phyloP scores from a whole-genome alignment of 2,113 vertebrate genomes.

The Maccullochella peelii region DNA sequence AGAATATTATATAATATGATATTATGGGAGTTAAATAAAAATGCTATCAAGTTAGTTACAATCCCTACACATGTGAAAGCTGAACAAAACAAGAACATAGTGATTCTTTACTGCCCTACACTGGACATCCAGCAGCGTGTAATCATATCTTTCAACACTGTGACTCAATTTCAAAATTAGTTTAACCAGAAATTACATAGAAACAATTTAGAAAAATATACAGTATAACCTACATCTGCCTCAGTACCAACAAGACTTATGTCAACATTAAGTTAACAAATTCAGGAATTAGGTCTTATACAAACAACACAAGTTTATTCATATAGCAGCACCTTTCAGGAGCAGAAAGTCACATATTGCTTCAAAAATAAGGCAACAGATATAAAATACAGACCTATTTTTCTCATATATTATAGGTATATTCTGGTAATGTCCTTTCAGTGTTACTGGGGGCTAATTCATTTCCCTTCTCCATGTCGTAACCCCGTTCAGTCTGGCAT shows the following conservation, averaged over 20 bases:
- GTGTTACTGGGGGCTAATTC: not conserved
- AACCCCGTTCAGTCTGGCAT: slow-evolving; percentile 9
- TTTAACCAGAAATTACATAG: not conserved
- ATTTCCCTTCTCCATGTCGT: slow-evolving; percentile 10
- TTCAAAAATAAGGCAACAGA: no score
- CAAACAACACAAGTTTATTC: no score
- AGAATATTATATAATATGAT: not conserved
- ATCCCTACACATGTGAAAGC: not conserved
- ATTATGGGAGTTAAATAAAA: not conserved
- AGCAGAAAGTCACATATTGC: no score
- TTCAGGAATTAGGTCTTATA: no score
- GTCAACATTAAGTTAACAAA: no score
- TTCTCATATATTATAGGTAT: not conserved
- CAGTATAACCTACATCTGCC: no score
- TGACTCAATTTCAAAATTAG: not conserved
- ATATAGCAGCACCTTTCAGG: no score
- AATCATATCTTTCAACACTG: not conserved
- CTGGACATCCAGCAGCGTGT: not conserved
- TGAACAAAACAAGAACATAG: not conserved
- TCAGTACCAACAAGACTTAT: no score
- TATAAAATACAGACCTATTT: no score
- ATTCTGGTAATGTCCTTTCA: not conserved
- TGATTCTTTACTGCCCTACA: not conserved
- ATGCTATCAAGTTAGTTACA: not conserved
- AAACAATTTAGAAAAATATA: no score